Percentiles rank a stretch among this genome's conserved stretches.
These are phyloP conservation scores for Pseudococcus jackbeardsleyi DNA, from an alignment of 2,888 invertebrate species.

Conservation along the genomic window DNA sequence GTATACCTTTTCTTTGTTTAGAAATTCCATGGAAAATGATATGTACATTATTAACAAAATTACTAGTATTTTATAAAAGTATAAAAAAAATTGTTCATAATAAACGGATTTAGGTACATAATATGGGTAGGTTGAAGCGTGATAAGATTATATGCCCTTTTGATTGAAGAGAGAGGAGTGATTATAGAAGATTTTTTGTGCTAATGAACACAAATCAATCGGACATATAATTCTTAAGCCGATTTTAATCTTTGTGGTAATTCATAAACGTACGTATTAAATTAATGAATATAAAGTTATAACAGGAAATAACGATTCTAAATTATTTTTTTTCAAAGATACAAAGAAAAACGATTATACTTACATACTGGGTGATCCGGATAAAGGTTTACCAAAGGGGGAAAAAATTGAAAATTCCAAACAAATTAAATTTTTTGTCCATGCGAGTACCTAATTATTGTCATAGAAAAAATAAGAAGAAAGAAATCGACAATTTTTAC, in stretches of 20 bases:
- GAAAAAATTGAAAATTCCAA: background rate
- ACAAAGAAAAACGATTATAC: background rate
- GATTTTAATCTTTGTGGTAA: background rate
- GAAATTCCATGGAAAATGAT: constrained; percentile 35
- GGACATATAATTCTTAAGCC: constrained; percentile 35
- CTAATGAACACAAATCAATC: constrained; percentile 28
- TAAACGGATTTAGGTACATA: background rate
- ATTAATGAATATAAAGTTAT: constrained; percentile 29
- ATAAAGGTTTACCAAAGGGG: background rate
- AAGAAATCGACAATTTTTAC: too few species aligned
- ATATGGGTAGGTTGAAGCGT: constrained; percentile 19
- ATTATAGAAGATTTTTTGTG: constrained; percentile 38
- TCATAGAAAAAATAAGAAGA: too few species aligned
- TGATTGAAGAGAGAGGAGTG: constrained; percentile 10
- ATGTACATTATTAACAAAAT: constrained; percentile 63
- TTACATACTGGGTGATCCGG: background rate
- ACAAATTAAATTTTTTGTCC: too few species aligned
- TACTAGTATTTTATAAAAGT: constrained; percentile 57
- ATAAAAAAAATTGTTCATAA: constrained; percentile 35
- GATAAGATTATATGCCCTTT: background rate
- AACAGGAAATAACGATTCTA: constrained; percentile 30
- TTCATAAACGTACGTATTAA: background rate
- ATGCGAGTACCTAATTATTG: too few species aligned
- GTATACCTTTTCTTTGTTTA: background rate
- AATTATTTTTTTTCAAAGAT: background rate